These are phyloP conservation scores for Sebastes nivosus DNA, from an alignment of 2,797 vertebrate species.

Conservation along the genomic window DNA sequence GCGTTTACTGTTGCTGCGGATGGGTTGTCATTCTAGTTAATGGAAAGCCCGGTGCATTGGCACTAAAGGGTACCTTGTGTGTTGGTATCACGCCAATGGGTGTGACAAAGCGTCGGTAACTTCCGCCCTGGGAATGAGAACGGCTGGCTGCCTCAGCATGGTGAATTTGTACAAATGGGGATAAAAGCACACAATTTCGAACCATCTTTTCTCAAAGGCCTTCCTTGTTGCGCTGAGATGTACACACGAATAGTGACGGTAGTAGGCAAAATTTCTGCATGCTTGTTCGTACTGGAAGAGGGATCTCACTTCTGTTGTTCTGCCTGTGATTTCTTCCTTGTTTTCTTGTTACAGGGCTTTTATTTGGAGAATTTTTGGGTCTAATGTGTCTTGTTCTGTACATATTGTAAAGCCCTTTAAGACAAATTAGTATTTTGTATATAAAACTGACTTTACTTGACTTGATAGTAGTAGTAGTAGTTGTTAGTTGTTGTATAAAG, in stretches of 20 bases:
- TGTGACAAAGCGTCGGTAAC: too few relatives aligned
- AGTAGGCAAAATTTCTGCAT: too few relatives aligned
- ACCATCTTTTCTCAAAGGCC: background rate
- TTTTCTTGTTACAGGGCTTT: background rate
- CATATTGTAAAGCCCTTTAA: background rate
- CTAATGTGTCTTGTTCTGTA: background rate
- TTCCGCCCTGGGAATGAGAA: too few relatives aligned
- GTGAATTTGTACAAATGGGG: conserved; percentile 9
- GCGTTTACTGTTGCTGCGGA: too few relatives aligned
- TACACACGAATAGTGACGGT: too few relatives aligned
- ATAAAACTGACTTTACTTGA: background rate
- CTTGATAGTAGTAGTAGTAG: too few relatives aligned
- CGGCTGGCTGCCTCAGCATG: accelerated
- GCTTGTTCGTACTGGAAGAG: background rate
- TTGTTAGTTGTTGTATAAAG: background rate
- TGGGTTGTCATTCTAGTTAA: too few relatives aligned
- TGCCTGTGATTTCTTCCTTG: background rate
- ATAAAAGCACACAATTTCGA: background rate
- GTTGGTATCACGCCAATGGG: too few relatives aligned
- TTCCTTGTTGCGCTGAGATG: background rate
- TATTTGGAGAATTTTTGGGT: background rate
- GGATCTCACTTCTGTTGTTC: background rate
- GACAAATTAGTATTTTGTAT: background rate
- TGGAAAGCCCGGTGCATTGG: too few relatives aligned
- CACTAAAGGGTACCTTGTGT: too few relatives aligned